Percentiles rank a stretch among this genome's conserved stretches.
Conservation (phyloP, 2,888 invertebrate species). For the Cheilosia pagana region DNA sequence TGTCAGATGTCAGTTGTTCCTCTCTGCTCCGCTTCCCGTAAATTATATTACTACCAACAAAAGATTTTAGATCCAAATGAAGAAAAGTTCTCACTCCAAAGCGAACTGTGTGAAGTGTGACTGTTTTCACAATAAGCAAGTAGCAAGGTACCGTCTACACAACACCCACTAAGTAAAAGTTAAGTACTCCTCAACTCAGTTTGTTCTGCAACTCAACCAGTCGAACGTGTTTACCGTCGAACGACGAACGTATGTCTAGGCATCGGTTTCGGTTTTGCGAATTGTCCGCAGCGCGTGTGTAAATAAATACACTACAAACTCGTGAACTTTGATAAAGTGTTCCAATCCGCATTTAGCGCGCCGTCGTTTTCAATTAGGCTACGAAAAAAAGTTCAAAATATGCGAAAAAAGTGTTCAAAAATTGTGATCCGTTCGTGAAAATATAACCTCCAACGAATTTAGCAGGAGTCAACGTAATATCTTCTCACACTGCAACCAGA, state of each 20-base stretch:
- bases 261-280: constrained; percentile 11
- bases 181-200: background rate
- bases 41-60: background rate
- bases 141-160: background rate
- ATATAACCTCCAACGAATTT: constrained; percentile 3
- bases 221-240: constrained; percentile 16
- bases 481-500: background rate
- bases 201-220: constrained; percentile 1
- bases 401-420: constrained; percentile 44
- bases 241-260: background rate
- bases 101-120: constrained; percentile 26
- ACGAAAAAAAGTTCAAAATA: constrained; percentile 18
- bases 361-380: background rate
- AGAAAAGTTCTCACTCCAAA: constrained; percentile 35
- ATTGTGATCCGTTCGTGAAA: constrained; percentile 9
- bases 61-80: constrained; percentile 33
- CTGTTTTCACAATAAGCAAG: background rate
- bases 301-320: constrained; percentile 18
- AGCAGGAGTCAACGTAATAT: background rate
- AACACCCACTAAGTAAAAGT: background rate
- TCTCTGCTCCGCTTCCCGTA: background rate
- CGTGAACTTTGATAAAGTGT: constrained; percentile 37
- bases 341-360: constrained; percentile 6
- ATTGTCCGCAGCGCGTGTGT: constrained; percentile 6
- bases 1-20: background rate